phyloP scores from a whole-genome alignment of 92 coral and sea anemone species.

The Paragorgia papillata region DNA sequence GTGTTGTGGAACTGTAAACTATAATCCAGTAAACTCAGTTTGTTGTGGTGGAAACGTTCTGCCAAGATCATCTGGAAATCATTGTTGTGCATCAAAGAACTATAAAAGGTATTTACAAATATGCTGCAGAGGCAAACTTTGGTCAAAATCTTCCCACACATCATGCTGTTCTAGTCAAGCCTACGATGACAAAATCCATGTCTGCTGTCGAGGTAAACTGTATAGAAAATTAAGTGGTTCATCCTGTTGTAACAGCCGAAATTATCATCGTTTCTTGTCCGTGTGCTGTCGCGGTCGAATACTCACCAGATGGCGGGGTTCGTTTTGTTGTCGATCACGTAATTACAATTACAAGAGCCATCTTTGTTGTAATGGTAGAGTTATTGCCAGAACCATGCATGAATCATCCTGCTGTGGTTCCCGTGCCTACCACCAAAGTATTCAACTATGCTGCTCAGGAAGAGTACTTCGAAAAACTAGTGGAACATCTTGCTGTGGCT shows the following conservation, averaged over 20 bases:
- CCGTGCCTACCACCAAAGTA: not conserved
- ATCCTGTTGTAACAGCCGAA: constrained; percentile 7
- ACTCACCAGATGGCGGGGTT: constrained; percentile 31
- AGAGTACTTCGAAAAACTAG: not conserved
- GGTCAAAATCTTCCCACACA: not conserved
- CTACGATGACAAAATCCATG: constrained; percentile 4
- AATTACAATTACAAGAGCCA: constrained; percentile 17
- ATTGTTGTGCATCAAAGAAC: constrained; percentile 31
- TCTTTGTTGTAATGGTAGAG: constrained; percentile 31
- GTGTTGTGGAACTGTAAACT: constrained; percentile 35
- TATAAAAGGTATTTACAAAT: not conserved
- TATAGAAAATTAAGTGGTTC: constrained; percentile 8
- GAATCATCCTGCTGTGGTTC: constrained; percentile 26
- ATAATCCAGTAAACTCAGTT: constrained; percentile 6
- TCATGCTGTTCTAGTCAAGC: not conserved
- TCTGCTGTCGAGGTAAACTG: constrained; percentile 15
- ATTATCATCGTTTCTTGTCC: constrained; percentile 3
- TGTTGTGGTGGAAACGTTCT: constrained; percentile 26
- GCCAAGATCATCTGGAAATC: constrained; percentile 34
- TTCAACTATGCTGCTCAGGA: constrained; percentile 5
- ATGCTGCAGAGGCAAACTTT: constrained; percentile 11
- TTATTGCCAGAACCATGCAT: not conserved
- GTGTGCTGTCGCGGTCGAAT: constrained; percentile 26
- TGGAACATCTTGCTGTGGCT: constrained; percentile 39
- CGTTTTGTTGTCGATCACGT: constrained; percentile 26